Evolutionary conservation across 2,888 invertebrate genomes (phyloP).

Genomic region (Cosmorhoe ocellata): DNA sequence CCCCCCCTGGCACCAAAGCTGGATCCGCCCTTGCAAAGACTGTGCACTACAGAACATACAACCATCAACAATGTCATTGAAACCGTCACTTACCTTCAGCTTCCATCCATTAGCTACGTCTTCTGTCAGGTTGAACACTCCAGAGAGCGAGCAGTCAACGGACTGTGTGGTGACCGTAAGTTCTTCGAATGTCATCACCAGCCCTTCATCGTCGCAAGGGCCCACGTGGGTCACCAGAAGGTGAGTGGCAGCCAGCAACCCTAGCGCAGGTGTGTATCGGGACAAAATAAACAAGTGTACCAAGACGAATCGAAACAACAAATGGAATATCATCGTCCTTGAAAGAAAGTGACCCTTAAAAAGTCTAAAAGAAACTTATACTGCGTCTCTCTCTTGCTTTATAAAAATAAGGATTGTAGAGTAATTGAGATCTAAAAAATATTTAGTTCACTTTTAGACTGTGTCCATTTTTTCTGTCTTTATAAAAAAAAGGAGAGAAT

Average conservation of each 20-base stretch:
- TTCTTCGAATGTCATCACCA: conserved; percentile 43
- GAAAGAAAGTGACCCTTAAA: no score
- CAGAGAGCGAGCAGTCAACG: conserved; percentile 48
- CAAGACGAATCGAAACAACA: not conserved
- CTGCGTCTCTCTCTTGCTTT: no score
- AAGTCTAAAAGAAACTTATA: no score
- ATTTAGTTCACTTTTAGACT: no score
- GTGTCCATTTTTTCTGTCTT: no score
- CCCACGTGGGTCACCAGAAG: conserved; percentile 42
- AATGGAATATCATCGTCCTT: not conserved
- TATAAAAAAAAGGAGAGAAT: no score
- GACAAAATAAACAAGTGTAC: not conserved
- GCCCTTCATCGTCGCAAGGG: conserved; percentile 13
- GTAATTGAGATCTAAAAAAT: no score
- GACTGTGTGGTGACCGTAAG: conserved; percentile 45
- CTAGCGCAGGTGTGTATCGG: not conserved
- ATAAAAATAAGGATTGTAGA: no score
- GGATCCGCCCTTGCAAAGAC: no score
- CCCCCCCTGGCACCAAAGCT: no score
- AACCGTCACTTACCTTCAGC: conserved; percentile 44
- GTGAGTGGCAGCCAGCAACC: conserved; percentile 45
- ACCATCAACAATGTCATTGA: no score
- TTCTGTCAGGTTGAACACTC: conserved; percentile 46
- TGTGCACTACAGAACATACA: no score
- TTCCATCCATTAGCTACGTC: conserved; percentile 56